These are phyloP conservation scores for Neotoma lepida DNA, from an alignment of 2,113 vertebrate species.

Conservation along the genomic window DNA sequence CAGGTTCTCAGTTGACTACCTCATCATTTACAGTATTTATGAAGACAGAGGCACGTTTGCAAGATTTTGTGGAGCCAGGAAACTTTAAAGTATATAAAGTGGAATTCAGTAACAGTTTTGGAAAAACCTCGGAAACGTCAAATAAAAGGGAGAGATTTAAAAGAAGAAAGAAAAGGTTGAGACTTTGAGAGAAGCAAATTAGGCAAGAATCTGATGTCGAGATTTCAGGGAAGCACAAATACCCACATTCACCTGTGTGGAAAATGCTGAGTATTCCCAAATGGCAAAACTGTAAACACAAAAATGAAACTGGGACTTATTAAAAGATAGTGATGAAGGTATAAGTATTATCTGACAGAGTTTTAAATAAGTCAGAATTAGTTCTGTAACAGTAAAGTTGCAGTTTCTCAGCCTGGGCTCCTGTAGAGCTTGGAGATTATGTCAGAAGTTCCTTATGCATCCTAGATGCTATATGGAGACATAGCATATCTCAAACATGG, in stretches of 20 bases:
- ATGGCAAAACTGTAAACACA: background rate
- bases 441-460: background rate
- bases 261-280: conserved; percentile 17
- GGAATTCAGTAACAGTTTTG: conserved; percentile 61
- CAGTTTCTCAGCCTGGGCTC: background rate
- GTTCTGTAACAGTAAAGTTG: conserved; percentile 35
- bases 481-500: background rate
- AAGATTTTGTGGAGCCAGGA: conserved; percentile 76
- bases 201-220: background rate
- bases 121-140: conserved; percentile 45
- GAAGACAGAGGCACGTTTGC: conserved; percentile 73
- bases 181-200: background rate
- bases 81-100: conserved; percentile 71
- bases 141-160: conserved; percentile 61
- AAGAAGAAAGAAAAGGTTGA: conserved; percentile 15
- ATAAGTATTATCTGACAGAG: conserved; percentile 19
- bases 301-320: conserved; percentile 5
- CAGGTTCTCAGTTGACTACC: conserved; percentile 82
- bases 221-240: conserved; percentile 20
- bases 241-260: background rate
- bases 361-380: conserved; percentile 31
- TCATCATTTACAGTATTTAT: conserved; percentile 79
- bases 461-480: background rate
- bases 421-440: background rate
- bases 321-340: conserved; percentile 30